phyloP scores from a whole-genome alignment of 2,888 invertebrate species.

The Ophioninae sp. region DNA sequence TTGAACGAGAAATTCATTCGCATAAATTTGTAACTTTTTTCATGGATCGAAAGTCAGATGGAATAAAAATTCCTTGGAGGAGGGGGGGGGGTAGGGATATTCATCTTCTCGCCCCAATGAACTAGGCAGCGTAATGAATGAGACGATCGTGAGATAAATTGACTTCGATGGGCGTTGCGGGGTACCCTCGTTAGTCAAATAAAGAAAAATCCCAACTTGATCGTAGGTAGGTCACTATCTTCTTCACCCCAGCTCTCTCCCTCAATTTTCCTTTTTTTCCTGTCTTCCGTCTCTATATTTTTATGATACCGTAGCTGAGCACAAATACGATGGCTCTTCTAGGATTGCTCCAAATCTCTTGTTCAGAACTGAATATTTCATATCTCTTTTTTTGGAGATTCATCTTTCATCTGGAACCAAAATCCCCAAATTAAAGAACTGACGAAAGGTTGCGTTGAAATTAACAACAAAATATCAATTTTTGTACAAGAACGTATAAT shows the following conservation, averaged over 20 bases:
- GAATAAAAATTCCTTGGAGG: slow-evolving; percentile 24
- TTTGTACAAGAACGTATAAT: too few relatives aligned
- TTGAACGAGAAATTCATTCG: neutral
- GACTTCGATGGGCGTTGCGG: slow-evolving; percentile 49
- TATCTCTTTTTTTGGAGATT: slow-evolving; percentile 2
- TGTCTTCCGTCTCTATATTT: slow-evolving; percentile 12
- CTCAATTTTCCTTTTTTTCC: slow-evolving; percentile 16
- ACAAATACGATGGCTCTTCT: slow-evolving; percentile 29
- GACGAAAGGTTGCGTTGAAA: too few relatives aligned
- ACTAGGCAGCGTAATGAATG: slow-evolving; percentile 49
- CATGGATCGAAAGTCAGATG: neutral
- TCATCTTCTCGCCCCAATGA: slow-evolving; percentile 17
- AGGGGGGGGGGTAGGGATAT: slow-evolving; percentile 17
- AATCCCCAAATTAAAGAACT: neutral
- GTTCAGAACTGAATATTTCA: slow-evolving; percentile 28
- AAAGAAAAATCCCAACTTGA: slow-evolving; percentile 53
- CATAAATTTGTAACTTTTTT: slow-evolving; percentile 20
- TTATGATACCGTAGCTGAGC: slow-evolving; percentile 7
- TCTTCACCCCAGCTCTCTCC: slow-evolving; percentile 21
- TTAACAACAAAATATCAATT: too few relatives aligned
- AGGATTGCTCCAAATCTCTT: slow-evolving; percentile 14
- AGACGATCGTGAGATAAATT: slow-evolving; percentile 56
- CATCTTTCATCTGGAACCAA: neutral
- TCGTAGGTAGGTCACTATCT: slow-evolving; percentile 20
- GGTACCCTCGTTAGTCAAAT: slow-evolving; percentile 60